Conservation (phyloP, 2,888 invertebrate species). For the Cyclophora albipunctata region DNA sequence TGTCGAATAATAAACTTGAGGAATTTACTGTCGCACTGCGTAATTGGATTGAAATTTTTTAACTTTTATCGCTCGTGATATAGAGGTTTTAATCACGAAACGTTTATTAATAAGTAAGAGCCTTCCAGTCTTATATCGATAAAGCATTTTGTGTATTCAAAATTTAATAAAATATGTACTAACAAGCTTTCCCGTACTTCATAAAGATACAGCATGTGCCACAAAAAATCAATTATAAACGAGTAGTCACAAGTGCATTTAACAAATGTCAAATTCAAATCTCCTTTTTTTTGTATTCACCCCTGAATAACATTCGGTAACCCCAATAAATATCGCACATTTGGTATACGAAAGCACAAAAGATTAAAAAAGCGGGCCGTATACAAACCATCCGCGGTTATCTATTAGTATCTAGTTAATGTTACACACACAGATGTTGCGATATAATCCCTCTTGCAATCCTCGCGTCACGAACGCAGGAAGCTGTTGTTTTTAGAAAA, state of each 20-base stretch:
- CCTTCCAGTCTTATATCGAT: too few relatives aligned
- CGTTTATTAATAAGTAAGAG: too few relatives aligned
- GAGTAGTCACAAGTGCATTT: constrained; percentile 65
- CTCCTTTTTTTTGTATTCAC: constrained; percentile 31
- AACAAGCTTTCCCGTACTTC: too few relatives aligned
- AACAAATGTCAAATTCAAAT: constrained; percentile 47
- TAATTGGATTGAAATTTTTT: constrained; percentile 18
- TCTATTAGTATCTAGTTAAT: constrained; percentile 74
- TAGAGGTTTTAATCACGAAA: constrained; percentile 10
- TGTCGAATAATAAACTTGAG: constrained; percentile 34
- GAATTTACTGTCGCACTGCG: constrained; percentile 21
- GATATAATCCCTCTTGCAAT: constrained; percentile 51
- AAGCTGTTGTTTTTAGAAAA: constrained; percentile 36
- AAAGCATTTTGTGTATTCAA: too few relatives aligned
- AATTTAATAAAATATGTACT: too few relatives aligned
- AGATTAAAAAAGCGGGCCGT: constrained; percentile 60
- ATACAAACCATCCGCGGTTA: constrained; percentile 74
- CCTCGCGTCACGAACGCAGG: constrained; percentile 28
- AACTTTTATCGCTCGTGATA: not conserved
- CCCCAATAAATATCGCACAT: constrained; percentile 69
- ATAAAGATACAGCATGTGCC: too few relatives aligned
- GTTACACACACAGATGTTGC: constrained; percentile 68
- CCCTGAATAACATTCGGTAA: constrained; percentile 28
- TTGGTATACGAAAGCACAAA: constrained; percentile 62
- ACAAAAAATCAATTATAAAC: constrained; percentile 62